These are phyloP conservation scores for Coreius guichenoti DNA, from an alignment of 2,797 vertebrate species.

Conservation along the genomic window DNA sequence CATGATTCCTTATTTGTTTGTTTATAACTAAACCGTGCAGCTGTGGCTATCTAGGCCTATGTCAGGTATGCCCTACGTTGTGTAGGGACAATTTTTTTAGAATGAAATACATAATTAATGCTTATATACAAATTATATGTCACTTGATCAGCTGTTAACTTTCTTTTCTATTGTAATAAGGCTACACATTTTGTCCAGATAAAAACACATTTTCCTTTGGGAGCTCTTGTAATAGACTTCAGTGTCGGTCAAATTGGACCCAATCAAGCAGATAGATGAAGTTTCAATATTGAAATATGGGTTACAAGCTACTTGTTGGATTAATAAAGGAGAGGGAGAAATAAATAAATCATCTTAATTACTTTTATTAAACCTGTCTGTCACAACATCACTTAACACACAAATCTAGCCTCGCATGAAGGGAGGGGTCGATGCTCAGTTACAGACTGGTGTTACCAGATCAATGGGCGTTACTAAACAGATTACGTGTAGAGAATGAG, in stretches of 20 bases:
- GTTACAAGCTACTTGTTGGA: constrained; percentile 4
- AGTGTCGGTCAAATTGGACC: no score
- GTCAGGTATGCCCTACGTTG: no score
- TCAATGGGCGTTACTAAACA: not conserved
- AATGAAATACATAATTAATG: not conserved
- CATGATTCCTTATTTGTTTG: not conserved
- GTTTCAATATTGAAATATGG: not conserved
- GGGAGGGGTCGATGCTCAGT: constrained; percentile 4
- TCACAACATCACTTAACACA: constrained; percentile 33
- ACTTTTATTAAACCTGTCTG: constrained; percentile 10
- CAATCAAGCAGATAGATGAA: not conserved
- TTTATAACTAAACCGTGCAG: not conserved
- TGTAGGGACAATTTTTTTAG: no score
- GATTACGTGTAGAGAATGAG: not conserved
- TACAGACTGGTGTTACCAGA: not conserved
- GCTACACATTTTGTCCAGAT: not conserved
- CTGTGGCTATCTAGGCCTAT: not conserved
- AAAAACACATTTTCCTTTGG: not conserved
- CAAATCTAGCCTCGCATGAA: not conserved
- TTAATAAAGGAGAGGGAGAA: not conserved
- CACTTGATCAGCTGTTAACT: not conserved
- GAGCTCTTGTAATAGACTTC: not conserved
- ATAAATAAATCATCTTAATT: not conserved
- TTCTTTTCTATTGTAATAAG: not conserved
- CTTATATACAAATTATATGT: not conserved